A percentile compares a stretch with the other conserved stretches of the same genome.
phyloP scores from a whole-genome alignment of 2,113 vertebrate genomes.

The Oenanthe oenanthe region DNA sequence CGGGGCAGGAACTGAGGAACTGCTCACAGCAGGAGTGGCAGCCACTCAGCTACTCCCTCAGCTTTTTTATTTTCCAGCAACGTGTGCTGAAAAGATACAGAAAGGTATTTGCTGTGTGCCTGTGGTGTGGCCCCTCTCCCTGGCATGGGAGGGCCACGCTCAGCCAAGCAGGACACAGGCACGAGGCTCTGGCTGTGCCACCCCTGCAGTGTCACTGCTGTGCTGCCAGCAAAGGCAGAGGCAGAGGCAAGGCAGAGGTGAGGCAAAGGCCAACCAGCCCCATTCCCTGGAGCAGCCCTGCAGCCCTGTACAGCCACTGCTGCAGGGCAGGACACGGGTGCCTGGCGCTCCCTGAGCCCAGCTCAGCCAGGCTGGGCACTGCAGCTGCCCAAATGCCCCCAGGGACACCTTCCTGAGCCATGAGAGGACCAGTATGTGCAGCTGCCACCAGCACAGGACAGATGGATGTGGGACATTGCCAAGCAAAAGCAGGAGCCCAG shows the following conservation, averaged over 20 bases:
- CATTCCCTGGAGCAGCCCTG: background rate
- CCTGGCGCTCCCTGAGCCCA: fast-evolving
- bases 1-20: fast-evolving
- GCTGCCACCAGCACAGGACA: background rate
- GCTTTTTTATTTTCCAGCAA: background rate
- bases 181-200: background rate
- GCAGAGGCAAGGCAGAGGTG: no score
- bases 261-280: background rate
- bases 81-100: background rate
- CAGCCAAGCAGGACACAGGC: background rate
- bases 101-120: no score
- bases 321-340: background rate
- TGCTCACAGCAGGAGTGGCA: background rate
- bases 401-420: background rate
- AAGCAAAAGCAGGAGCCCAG: background rate
- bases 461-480: background rate
- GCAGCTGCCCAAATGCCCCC: background rate
- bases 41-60: fast-evolving
- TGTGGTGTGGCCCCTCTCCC: fast-evolving
- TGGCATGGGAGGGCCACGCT: fast-evolving
- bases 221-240: background rate
- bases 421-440: fast-evolving
- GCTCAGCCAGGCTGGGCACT: background rate
- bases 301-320: background rate
- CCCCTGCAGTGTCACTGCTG: background rate